Evolutionary conservation across 2,888 invertebrate species (phyloP).

Genomic region (Scaptodrosophila latifasciaeformis): DNA sequence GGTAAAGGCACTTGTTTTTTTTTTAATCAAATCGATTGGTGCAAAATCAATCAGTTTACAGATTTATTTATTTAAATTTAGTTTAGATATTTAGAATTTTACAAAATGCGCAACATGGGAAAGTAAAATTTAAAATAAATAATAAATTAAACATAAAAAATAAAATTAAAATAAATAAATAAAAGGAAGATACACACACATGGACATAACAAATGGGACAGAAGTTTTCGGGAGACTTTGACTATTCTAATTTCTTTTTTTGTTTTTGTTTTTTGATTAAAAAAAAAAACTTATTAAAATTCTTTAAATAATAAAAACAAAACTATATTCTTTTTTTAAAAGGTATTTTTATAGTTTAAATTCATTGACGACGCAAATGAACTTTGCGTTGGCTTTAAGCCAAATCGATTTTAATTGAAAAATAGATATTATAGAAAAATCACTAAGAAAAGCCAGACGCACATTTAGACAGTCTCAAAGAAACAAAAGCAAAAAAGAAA

Average conservation of each 20-base stretch:
- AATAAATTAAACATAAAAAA: conserved; percentile 9
- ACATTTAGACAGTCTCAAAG: conserved; percentile 10
- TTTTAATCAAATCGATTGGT: conserved; percentile 14
- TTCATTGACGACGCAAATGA: conserved; percentile 51
- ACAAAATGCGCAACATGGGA: conserved; percentile 31
- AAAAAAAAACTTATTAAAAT: no score
- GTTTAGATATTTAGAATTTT: conserved; percentile 15
- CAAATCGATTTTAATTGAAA: conserved; percentile 21
- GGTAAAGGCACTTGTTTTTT: conserved; percentile 41
- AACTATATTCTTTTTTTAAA: no score
- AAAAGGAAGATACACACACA: background rate
- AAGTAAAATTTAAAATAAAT: conserved; percentile 25
- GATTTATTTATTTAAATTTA: conserved; percentile 18
- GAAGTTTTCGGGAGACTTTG: no score
- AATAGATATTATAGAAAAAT: no score
- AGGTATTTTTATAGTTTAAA: conserved; percentile 53
- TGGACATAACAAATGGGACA: background rate
- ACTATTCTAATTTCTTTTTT: no score
- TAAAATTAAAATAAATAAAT: conserved; percentile 6
- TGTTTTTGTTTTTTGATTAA: no score
- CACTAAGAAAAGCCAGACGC: conserved; percentile 2
- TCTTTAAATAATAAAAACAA: no score
- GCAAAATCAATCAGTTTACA: conserved; percentile 30
- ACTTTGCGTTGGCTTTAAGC: conserved; percentile 52
- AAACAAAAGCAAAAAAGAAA: conserved; percentile 14